phyloP scores from a whole-genome alignment of 2,113 vertebrate species.

The Orcinus orca region DNA sequence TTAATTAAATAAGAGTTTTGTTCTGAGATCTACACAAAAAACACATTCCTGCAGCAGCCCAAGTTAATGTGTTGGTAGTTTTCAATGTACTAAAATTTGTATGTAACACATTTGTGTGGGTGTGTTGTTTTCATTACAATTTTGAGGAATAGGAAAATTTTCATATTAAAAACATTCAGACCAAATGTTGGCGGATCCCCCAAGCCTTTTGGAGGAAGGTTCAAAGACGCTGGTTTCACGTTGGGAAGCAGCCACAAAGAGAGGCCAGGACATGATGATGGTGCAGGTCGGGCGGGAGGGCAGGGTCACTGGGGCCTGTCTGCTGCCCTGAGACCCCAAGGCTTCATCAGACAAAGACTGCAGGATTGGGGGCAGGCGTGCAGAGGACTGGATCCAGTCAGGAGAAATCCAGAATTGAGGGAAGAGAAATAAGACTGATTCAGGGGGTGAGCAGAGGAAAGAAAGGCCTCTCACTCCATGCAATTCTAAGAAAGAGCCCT shows the following conservation, averaged over 20 bases:
- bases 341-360: not conserved
- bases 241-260: not conserved
- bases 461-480: not conserved
- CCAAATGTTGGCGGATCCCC: constrained; percentile 25
- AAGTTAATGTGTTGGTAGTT: constrained; percentile 2
- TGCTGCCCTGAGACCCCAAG: too few relatives aligned
- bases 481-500: not conserved
- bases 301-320: not conserved
- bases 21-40: not conserved
- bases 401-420: not conserved
- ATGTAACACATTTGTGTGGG: constrained; percentile 15
- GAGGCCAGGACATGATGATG: not conserved
- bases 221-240: not conserved
- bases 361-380: not conserved
- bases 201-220: not conserved
- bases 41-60: not conserved
- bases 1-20: not conserved
- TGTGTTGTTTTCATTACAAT: constrained; percentile 52
- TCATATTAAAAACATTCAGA: constrained; percentile 50
- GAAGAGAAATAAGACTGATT: not conserved
- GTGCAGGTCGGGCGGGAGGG: not conserved
- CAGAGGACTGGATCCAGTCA: not conserved
- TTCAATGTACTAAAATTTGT: not conserved
- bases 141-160: constrained; percentile 46
- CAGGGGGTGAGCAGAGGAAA: not conserved